These are phyloP conservation scores for Mesochorus sp. DNA, from an alignment of 2,888 invertebrate species.

Conservation along the genomic window DNA sequence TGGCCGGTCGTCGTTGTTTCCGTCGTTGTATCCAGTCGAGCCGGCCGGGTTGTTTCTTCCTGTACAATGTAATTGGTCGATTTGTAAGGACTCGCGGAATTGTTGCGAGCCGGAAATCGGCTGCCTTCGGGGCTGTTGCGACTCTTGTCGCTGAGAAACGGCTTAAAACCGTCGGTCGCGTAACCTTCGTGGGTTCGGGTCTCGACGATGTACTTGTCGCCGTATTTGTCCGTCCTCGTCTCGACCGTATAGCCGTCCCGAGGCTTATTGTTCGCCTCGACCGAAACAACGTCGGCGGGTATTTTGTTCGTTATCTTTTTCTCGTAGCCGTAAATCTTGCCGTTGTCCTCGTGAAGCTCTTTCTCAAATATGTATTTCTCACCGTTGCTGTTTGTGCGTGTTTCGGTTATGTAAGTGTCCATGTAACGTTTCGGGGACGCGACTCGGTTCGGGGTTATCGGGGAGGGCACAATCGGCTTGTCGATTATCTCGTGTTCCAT, in stretches of 20 bases:
- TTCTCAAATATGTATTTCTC: slow-evolving; percentile 80
- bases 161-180: slow-evolving; percentile 74
- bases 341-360: slow-evolving; percentile 79
- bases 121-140: slow-evolving; percentile 74
- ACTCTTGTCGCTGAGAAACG: slow-evolving; percentile 73
- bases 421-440: slow-evolving; percentile 78
- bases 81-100: slow-evolving; percentile 65
- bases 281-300: slow-evolving; percentile 83
- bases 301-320: slow-evolving; percentile 83
- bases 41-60: slow-evolving; percentile 33
- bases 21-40: slow-evolving; percentile 7
- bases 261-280: slow-evolving; percentile 73
- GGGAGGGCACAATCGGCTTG: slow-evolving; percentile 79
- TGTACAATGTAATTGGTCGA: slow-evolving; percentile 63
- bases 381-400: slow-evolving; percentile 78
- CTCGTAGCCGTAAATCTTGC: slow-evolving; percentile 80
- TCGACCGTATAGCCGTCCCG: slow-evolving; percentile 77
- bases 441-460: slow-evolving; percentile 76
- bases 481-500: slow-evolving; percentile 79
- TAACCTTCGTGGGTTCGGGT: slow-evolving; percentile 76
- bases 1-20: slow-evolving; percentile 50
- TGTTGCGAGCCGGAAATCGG: slow-evolving; percentile 60
- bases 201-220: slow-evolving; percentile 79
- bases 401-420: slow-evolving; percentile 79
- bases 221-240: slow-evolving; percentile 77